Evolutionary conservation across 2,797 vertebrate species (phyloP), one percentile per base, ranked within the genome.

Genomic region (Chanos chanos): DNA sequence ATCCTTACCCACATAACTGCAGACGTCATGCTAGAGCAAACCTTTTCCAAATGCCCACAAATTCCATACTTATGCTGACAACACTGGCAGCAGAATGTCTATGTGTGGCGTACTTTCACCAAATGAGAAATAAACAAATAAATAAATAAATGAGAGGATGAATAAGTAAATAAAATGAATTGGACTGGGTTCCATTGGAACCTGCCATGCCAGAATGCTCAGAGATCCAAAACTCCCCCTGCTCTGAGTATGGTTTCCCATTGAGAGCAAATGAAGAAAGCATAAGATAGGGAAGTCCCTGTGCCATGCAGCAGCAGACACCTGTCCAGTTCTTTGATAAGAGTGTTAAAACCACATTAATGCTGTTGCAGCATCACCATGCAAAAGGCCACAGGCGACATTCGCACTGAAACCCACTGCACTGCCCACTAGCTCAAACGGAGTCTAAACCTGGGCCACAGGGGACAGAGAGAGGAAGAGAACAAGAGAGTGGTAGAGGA

Each of bases 221-320:
- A 76, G 58, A 76, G 80, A 88, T 89, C 87, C 87, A 87, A 90
- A 89, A 83, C 87, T 88, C 88, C 87, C 86, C 80, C 84, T 79
- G 86, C 83, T 86, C 74, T 8, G 60, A 75, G 72, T 83, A 82
- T 77, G 77, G 77, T 40, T 62, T 68, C 72, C 80, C 79, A 83
- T 72, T 75, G 79, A 85, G 79, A 85, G 75, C 66, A 41, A 72
- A 83, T 77, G 74, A 72, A 39, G n/a, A n/a, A n/a, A n/a, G n/a
- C n/a, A n/a, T n/a, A n/a, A 77, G 61, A 77, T 69, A 74, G 70
- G 61, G 18, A 68, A 50, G 27, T 74, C 61, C 78, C 71, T 69
- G 51, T 70, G 83, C 83, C 85, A 84, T 86, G 85, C 85, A 77
- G 75, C 59, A 78, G 78, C 79, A 54, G 28, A 34, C 59, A 78